Base-by-base conservation (phyloP, 2,113 vertebrate genomes). In the Vulpes vulpes region DNA sequence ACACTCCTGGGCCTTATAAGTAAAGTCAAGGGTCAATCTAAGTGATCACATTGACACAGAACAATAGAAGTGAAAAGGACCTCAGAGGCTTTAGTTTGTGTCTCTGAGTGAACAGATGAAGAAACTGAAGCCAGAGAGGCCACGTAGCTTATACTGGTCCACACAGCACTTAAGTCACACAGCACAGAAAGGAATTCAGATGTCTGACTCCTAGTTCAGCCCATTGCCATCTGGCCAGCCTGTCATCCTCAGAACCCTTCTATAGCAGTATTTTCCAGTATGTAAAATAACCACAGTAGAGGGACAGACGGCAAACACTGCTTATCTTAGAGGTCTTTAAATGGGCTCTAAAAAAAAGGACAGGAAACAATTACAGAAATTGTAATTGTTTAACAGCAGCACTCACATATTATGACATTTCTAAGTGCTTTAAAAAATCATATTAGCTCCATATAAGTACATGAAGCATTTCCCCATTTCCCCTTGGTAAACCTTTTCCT, bases 351-450 rank as follows among this genome's bases (percentile, higher is more conserved):
- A 67, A 27, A 53, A 73, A 94, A 90, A 78, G 49, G 22, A 73
- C 14, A 96, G 83, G 43, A 69, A 95, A 62, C 32, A 88, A 67
- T 92, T 82, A 67, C 9, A 74, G 87, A 92, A 60, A 20, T 20
- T 22, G 6, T 51, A 67, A 81, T n/a, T 69, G 64, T 64, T 92
- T 62, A 87, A 73, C n/a, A 19, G 55, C 59, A 55, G 4, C 27
- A 84, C 65, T 92, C 80, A 69, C 43, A 74, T 20, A 60, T 16
- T 62, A 10, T 89, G 87, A n/a, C 51, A 59, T 94, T 96, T 69
- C 71, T 79, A 89, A 97, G 60, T 83, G 57, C 51, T 87, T 85
- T 32, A 30, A 60, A 78, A 96, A 89, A 73, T 71, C 67, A 55
- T 82, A 73, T 60, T 93, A 94, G 53, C 65, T 80, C 32, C 59